Evolutionary conservation across 1,140 invertebrate species (phyloP).

Genomic region (Apolygus lucorum): DNA sequence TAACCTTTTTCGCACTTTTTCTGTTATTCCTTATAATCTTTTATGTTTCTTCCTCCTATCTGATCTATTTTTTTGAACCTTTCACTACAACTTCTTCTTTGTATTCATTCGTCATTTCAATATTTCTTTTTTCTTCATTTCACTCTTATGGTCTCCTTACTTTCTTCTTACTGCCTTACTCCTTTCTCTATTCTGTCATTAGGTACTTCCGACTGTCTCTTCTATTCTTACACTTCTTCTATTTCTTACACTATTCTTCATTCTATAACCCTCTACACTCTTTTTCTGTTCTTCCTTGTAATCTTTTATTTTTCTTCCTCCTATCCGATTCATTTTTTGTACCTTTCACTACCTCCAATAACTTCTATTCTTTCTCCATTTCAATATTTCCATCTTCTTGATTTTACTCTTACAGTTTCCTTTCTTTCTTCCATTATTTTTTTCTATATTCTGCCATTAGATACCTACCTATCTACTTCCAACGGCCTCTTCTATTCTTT

Average conservation of each 20-base stretch:
- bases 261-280: neutral
- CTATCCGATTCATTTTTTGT: neutral
- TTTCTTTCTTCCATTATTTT: slow-evolving; percentile 1
- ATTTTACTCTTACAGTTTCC: neutral
- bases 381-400: neutral
- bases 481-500: neutral
- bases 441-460: slow-evolving; percentile 9
- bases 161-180: neutral
- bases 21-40: neutral
- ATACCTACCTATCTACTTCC: neutral
- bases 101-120: neutral
- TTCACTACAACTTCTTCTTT: neutral
- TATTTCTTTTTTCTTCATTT: neutral
- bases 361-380: neutral
- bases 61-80: neutral
- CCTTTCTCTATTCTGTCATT: neutral
- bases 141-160: neutral
- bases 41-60: neutral
- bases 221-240: slow-evolving; percentile 11
- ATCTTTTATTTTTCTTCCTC: neutral
- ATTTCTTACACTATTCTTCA: neutral
- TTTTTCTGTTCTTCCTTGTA: neutral
- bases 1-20: neutral
- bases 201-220: neutral
- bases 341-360: neutral